Evolutionary conservation across 2,888 invertebrate genomes (phyloP), one percentile per base, ranked within the genome.

Genomic region (Loripinus fragilis): DNA sequence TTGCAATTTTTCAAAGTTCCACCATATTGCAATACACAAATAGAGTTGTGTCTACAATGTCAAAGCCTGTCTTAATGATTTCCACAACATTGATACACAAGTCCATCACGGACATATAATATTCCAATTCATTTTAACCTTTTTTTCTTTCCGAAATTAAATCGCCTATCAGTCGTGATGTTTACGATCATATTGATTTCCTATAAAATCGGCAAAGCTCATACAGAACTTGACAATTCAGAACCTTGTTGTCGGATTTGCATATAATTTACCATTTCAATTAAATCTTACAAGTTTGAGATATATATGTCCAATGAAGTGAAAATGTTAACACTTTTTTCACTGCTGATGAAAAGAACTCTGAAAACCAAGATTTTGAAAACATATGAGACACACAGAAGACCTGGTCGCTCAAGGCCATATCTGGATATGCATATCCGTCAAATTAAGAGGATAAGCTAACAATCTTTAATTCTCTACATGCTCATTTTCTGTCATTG

Each of bases 101-200:
- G 33, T 33, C 30, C 20, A 33, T 60, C 60, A 60, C 7, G 25
- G n/a, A n/a, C 25, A 48, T n/a, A 25, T 55, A 7, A 25, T 52
- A 52, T 52, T 52, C 15, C 10, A 3, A 33, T 30, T 60, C 68
- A n/a, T 10, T 45, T 0, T 68, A 68, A 68, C 48, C 68, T 30
- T 5, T 1, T 68, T 45, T 45, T 45, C 42, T 42, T 25, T 45
- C 42, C 66, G 20, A 38, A 66, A 38, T 38, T 41, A 38, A 66
- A 23, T 66, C 38, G 41, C 20, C 38, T 23, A 30, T 38, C 66
- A 38, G 38, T 38, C 38, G 7, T 38, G 38, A 38, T 12, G 12
- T 38, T 38, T 38, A 38, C 12, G 12, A 38, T 38, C 33, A 33
- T 68, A 68, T 68, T 45, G 68, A 68, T 68, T 48, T 68, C 48